Conservation (phyloP, 2,888 invertebrate genomes). For the Nebria brevicollis region DNA sequence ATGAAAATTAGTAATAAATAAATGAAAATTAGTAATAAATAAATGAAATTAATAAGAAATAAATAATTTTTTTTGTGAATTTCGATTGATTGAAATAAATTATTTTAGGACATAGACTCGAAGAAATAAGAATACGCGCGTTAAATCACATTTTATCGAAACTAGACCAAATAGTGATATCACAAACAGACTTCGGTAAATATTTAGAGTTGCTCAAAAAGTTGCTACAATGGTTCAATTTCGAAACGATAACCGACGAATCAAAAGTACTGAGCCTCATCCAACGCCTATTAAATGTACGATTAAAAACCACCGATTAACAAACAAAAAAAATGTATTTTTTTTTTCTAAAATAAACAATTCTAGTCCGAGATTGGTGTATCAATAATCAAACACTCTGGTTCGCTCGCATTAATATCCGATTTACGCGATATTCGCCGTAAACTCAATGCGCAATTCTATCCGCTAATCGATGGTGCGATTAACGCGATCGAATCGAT, state of each 20-base stretch:
- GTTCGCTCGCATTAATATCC: conserved; percentile 61
- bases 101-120: conserved; percentile 59
- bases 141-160: conserved; percentile 66
- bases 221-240: conserved; percentile 72
- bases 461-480: conserved; percentile 63
- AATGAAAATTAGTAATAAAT: no score
- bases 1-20: no score
- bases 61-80: no score
- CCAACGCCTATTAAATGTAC: conserved; percentile 68
- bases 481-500: conserved; percentile 60
- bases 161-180: conserved; percentile 70
- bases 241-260: conserved; percentile 66
- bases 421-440: conserved; percentile 62
- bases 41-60: no score
- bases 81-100: background rate
- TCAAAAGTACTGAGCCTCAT: conserved; percentile 69
- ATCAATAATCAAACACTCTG: conserved; percentile 66
- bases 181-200: conserved; percentile 70
- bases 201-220: conserved; percentile 70
- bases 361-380: conserved; percentile 67
- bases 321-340: no score
- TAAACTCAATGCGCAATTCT: conserved; percentile 62
- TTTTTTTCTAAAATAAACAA: background rate
- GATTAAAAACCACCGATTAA: background rate
- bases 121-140: conserved; percentile 62